A percentile compares a stretch with the other conserved stretches of the same genome.
phyloP scores from a whole-genome alignment of 2,113 vertebrate genomes.

The Campylomormyrus tamandua region DNA sequence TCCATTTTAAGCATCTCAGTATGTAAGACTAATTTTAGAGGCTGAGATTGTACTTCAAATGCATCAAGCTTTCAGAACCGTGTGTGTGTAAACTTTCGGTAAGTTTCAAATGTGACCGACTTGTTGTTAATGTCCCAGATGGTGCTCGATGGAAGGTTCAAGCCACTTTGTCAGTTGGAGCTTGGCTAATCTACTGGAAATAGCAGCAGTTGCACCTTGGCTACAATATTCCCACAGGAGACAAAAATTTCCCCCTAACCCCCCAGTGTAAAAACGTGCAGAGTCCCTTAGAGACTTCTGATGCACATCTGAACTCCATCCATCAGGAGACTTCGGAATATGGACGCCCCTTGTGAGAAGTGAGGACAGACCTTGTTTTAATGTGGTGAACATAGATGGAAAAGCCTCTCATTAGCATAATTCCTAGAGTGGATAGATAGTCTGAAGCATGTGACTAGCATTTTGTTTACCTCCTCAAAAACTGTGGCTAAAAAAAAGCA shows the following conservation, averaged over 20 bases:
- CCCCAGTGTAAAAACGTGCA: slow-evolving; percentile 42
- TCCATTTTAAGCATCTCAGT: neutral
- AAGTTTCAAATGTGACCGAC: neutral
- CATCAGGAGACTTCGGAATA: slow-evolving; percentile 48
- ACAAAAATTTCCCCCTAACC: neutral
- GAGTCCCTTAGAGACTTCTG: slow-evolving; percentile 36
- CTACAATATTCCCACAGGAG: slow-evolving; percentile 39
- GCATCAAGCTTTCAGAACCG: neutral
- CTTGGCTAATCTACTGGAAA: slow-evolving; percentile 44
- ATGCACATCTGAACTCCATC: slow-evolving; percentile 55
- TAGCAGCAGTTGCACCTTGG: slow-evolving; percentile 36
- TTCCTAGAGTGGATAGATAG: slow-evolving; percentile 40
- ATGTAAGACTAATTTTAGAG: neutral
- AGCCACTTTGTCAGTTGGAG: slow-evolving; percentile 30
- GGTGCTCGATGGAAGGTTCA: neutral
- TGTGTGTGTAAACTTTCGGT: neutral
- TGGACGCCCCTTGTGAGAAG: slow-evolving; percentile 49
- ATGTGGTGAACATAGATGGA: slow-evolving; percentile 37
- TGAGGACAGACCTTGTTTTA: slow-evolving; percentile 39
- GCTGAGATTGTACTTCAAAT: neutral
- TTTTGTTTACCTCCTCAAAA: slow-evolving; percentile 32
- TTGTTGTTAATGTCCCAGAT: neutral
- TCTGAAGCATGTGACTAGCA: slow-evolving; percentile 9
- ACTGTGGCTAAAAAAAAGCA: slow-evolving; percentile 6
- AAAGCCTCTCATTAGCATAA: slow-evolving; percentile 33